These are phyloP conservation scores for Callipepla californica DNA, from an alignment of 2,113 vertebrate species.

Conservation along the genomic window DNA sequence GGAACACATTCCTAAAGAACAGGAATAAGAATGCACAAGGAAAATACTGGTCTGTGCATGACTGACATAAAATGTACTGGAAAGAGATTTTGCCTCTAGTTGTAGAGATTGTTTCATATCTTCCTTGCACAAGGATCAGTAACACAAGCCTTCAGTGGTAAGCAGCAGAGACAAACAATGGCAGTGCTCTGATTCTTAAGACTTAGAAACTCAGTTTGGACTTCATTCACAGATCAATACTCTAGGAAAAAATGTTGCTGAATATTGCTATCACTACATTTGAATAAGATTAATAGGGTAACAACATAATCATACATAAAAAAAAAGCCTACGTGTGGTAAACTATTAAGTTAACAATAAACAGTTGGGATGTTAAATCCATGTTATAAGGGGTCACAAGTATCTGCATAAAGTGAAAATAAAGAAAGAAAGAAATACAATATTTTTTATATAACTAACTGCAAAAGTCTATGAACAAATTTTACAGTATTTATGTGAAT, in stretches of 20 bases:
- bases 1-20: accelerated
- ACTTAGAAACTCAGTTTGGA: background rate
- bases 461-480: background rate
- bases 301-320: background rate
- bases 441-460: background rate
- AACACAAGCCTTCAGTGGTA: background rate
- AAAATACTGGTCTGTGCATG: background rate
- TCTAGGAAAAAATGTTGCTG: background rate
- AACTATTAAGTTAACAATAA: background rate
- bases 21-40: background rate
- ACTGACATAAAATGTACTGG: background rate
- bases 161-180: background rate
- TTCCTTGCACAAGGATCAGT: background rate
- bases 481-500: background rate
- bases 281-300: background rate
- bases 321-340: background rate
- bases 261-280: background rate
- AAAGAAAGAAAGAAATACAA: background rate
- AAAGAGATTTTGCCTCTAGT: background rate
- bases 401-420: background rate
- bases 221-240: background rate
- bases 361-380: background rate
- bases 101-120: background rate
- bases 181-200: background rate
- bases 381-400: background rate